These are phyloP conservation scores for Germaria angustata DNA, from an alignment of 2,888 invertebrate species.

Conservation along the genomic window DNA sequence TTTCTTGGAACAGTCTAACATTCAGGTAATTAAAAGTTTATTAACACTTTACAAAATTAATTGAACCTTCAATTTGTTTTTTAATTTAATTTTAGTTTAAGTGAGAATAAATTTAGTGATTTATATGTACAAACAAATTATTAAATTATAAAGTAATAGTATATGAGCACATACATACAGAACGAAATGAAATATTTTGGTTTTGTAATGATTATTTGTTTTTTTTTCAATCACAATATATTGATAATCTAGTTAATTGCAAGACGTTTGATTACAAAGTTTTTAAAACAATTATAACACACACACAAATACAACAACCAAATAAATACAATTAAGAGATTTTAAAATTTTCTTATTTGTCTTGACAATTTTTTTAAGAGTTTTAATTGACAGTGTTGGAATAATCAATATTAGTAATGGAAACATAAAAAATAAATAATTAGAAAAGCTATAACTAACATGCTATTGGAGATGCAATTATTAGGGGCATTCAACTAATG, in stretches of 20 bases:
- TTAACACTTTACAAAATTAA: background rate
- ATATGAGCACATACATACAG: slow-evolving; percentile 1
- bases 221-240: background rate
- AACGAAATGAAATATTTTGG: background rate
- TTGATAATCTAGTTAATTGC: background rate
- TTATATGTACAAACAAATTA: slow-evolving; percentile 9
- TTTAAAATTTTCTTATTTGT: too few relatives aligned
- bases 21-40: background rate
- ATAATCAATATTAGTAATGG: background rate
- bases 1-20: background rate
- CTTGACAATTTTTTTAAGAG: background rate
- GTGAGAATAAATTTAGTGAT: background rate
- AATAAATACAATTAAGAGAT: background rate
- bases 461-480: background rate
- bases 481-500: background rate
- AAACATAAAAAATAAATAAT: background rate
- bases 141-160: background rate
- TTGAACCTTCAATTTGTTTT: background rate
- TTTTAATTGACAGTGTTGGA: background rate
- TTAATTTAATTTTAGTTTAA: background rate
- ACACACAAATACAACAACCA: background rate
- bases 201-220: background rate
- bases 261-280: background rate
- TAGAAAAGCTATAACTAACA: background rate
- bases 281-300: too few relatives aligned